Evolutionary conservation across 2,797 vertebrate genomes (phyloP).

Genomic region (Sebastes matsubarae): DNA sequence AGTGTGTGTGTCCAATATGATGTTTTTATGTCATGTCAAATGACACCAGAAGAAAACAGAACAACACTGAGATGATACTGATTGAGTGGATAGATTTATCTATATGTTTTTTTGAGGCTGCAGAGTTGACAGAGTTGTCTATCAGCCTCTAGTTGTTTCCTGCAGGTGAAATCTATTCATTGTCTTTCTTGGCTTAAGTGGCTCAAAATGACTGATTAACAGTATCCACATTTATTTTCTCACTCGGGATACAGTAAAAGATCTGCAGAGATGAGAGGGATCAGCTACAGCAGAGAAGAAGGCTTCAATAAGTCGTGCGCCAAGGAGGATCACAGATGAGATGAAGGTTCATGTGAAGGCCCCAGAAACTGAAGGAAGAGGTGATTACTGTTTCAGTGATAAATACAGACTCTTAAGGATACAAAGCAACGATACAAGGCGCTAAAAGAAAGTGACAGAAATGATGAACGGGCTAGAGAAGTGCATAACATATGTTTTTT

Average conservation of each 20-base stretch:
- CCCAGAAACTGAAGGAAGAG: not conserved
- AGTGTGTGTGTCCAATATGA: not conserved
- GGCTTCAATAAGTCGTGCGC: too few relatives aligned
- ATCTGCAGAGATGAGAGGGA: not conserved
- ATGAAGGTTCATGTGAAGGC: not conserved
- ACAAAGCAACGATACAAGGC: not conserved
- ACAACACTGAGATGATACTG: not conserved
- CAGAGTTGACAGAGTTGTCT: not conserved
- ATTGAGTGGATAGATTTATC: not conserved
- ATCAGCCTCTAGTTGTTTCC: too few relatives aligned
- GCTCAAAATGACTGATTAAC: not conserved
- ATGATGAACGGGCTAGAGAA: fast-evolving
- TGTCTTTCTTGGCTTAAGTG: not conserved
- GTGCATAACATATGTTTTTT: not conserved
- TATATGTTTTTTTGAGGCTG: not conserved
- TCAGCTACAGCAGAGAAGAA: not conserved
- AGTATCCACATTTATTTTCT: not conserved
- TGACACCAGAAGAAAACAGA: not conserved
- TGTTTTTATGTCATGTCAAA: not conserved
- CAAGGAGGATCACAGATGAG: not conserved
- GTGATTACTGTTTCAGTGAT: not conserved
- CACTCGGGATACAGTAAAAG: not conserved
- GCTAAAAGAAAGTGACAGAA: not conserved
- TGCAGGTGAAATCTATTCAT: too few relatives aligned
- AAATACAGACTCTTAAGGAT: not conserved